Percentiles rank a stretch among this genome's conserved stretches.
Evolutionary conservation across 2,797 vertebrate species (phyloP).

Genomic region (Glossophaga mutica): DNA sequence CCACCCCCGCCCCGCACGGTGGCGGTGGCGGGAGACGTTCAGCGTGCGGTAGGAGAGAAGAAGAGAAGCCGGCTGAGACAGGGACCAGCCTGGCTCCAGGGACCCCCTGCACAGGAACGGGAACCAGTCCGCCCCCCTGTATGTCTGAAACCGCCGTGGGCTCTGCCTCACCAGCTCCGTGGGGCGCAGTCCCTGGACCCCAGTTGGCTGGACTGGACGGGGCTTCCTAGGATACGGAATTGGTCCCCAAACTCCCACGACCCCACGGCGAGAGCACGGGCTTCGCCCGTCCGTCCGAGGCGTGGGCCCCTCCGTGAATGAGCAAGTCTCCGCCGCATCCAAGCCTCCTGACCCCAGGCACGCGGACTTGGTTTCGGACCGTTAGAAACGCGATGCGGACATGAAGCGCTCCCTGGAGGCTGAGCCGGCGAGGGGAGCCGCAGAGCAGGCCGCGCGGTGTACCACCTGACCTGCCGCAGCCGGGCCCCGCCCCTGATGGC

Average conservation of each 20-base stretch:
- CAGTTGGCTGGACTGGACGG: neutral
- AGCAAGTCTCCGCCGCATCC: neutral
- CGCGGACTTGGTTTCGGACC: neutral
- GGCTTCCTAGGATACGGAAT: neutral
- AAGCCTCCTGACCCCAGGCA: neutral
- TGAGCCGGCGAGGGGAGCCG: too few species aligned
- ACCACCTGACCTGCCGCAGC: neutral
- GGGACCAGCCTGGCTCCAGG: too few species aligned
- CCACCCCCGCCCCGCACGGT: accelerated
- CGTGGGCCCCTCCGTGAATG: neutral
- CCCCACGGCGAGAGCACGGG: neutral
- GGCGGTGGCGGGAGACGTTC: neutral
- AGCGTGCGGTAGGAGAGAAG: neutral
- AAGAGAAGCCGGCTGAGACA: too few species aligned
- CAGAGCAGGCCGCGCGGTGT: too few species aligned
- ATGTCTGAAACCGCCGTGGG: neutral
- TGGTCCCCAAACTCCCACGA: neutral
- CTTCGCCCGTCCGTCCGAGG: neutral
- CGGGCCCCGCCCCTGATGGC: neutral
- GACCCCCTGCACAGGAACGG: neutral
- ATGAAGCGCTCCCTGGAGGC: neutral
- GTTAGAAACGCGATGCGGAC: neutral
- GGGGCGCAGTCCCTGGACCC: neutral
- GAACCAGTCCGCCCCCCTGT: neutral
- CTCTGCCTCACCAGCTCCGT: neutral